A percentile compares a stretch with the other conserved stretches of the same genome.
These are phyloP conservation scores for Homarus americanus DNA, from an alignment of 1,140 invertebrate genomes.

Conservation along the genomic window DNA sequence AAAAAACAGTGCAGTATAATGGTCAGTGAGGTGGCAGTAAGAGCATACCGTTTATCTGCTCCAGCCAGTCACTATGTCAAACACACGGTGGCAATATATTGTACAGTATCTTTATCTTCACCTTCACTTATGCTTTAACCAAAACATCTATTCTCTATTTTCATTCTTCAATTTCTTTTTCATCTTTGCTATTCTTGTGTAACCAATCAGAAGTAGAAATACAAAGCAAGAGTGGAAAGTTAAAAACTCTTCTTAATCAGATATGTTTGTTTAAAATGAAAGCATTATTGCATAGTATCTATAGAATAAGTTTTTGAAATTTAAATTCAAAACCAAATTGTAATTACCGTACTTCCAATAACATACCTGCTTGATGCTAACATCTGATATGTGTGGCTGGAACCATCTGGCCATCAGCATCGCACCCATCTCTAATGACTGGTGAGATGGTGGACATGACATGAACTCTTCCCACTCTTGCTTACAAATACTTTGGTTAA, in stretches of 20 bases:
- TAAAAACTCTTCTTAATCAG: not conserved
- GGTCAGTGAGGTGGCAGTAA: too few relatives aligned
- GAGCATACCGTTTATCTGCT: too few relatives aligned
- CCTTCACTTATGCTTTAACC: not conserved
- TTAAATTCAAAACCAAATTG: not conserved
- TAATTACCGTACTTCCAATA: too few relatives aligned
- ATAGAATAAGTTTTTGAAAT: not conserved
- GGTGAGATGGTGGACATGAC: not conserved
- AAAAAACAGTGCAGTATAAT: too few relatives aligned
- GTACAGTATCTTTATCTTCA: too few relatives aligned
- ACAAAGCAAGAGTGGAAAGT: not conserved
- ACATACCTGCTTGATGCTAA: slow-evolving; percentile 42
- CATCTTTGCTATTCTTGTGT: not conserved
- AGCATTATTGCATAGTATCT: not conserved
- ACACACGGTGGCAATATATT: too few relatives aligned
- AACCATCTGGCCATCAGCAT: slow-evolving; percentile 50
- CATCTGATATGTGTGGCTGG: slow-evolving; percentile 50
- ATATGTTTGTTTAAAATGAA: not conserved
- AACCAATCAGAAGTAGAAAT: not conserved
- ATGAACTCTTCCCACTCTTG: slow-evolving; percentile 47
- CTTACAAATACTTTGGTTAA: slow-evolving; percentile 32
- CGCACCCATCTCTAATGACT: slow-evolving; percentile 35
- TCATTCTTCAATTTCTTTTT: not conserved
- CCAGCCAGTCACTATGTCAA: too few relatives aligned
- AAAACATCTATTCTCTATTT: not conserved